Evolutionary conservation across 2,888 invertebrate genomes (phyloP), one percentile per base, ranked within the genome.

Genomic region (Clivina fossor): DNA sequence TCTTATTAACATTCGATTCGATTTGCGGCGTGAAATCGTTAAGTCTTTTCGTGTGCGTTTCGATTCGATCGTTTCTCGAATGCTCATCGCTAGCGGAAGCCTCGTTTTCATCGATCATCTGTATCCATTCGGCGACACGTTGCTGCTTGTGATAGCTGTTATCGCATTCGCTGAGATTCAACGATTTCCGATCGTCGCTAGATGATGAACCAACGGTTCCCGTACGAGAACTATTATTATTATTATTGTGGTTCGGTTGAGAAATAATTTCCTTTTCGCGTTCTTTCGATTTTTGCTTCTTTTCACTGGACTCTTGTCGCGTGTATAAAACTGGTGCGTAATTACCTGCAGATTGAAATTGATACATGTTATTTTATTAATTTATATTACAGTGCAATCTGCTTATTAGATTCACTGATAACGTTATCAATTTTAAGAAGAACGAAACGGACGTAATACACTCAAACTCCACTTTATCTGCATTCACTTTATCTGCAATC

Each of bases 1-100:
- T 82, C 71, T 85, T 86, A n/a, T n/a, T n/a, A n/a, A 86, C 86
- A 68, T 86, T 85, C 66, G 85, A 85, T 68, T 86, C 86, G 85
- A 86, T 86, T 68, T 85, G 80, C 15, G 84, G 84, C 59, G 73
- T 74, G 50, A 75, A 72, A 54, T 70, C 73, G 22, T 67, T 68
- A 37, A 75, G 7, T 15, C 53, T 22, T 20, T 51, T 51, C 2
- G 43, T 65, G 62, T 76, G 76, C 4, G 75, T 75, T 1, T 74
- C 69, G n/a, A n/a, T n/a, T n/a, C n/a, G n/a, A n/a, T n/a, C n/a
- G 15, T 57, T 50, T 41, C 55, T 56, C 55, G 70, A 70, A 61
- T 67, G 66, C 15, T 69, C 61, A 76, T 76, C 1, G 70, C 79
- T 66, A 75, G 79, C 64, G 71, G 74, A 1, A 72, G 76, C 66